Conservation (phyloP, 1,140 invertebrate species). For the Bombus turneri region DNA sequence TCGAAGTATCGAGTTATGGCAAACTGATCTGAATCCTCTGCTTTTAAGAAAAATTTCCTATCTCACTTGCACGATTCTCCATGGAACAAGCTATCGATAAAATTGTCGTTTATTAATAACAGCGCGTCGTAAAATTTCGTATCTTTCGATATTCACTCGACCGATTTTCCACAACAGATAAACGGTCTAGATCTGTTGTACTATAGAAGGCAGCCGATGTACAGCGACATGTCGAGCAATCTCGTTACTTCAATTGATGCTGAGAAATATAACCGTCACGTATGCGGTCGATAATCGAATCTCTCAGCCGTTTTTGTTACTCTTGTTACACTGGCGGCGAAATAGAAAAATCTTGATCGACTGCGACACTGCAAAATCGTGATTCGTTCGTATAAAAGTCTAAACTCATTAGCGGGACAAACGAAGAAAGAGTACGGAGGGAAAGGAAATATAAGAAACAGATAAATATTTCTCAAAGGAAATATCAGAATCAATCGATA, state of each 20-base stretch:
- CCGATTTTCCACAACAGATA: constrained; percentile 6
- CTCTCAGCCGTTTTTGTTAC: background rate
- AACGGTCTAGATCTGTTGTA: background rate
- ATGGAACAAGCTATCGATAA: background rate
- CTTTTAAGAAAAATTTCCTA: too few relatives aligned
- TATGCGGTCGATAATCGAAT: constrained; percentile 38
- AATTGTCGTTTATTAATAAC: background rate
- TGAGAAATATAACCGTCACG: constrained; percentile 19
- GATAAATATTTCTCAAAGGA: too few relatives aligned
- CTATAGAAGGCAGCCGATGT: background rate
- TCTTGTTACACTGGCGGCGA: background rate
- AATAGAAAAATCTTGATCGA: background rate
- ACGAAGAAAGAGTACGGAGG: background rate
- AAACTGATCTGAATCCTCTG: too few relatives aligned
- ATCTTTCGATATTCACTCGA: background rate
- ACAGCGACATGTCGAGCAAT: constrained; percentile 22
- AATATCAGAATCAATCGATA: background rate
- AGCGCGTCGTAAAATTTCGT: background rate
- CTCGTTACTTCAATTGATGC: constrained; percentile 21
- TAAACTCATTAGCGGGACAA: too few relatives aligned
- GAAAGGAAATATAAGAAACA: background rate
- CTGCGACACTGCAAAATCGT: background rate
- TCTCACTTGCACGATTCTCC: too few relatives aligned
- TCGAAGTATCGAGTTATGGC: too few relatives aligned
- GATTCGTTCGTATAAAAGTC: background rate